Evolutionary conservation across 2,888 invertebrate genomes (phyloP).

Genomic region (Drosophila imparisetae): DNA sequence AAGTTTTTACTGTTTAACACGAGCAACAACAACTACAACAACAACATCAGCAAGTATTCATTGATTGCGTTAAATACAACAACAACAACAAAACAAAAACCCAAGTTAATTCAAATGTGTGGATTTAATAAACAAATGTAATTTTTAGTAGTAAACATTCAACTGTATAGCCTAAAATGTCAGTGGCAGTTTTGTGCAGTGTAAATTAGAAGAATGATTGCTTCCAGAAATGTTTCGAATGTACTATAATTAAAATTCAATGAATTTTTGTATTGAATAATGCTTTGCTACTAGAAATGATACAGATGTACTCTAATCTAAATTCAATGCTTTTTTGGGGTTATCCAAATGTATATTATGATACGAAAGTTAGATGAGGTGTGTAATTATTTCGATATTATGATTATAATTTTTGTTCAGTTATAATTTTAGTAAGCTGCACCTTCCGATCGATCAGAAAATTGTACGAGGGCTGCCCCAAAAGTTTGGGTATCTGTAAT

Average conservation of each 20-base stretch:
- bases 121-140: constrained; percentile 61
- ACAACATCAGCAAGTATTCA: constrained; percentile 52
- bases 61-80: constrained; percentile 72
- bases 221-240: not conserved
- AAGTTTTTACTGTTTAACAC: constrained; percentile 65
- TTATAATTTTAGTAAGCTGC: not conserved
- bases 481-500: constrained; percentile 11
- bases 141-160: constrained; percentile 58
- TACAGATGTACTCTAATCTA: not conserved
- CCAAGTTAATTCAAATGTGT: constrained; percentile 50
- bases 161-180: constrained; percentile 34
- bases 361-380: not conserved
- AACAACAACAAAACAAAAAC: constrained; percentile 40
- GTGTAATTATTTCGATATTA: not conserved
- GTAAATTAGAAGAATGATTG: constrained; percentile 2
- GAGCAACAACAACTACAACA: constrained; percentile 41
- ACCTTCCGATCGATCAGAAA: not conserved
- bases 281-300: not conserved
- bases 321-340: not conserved
- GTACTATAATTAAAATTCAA: not conserved
- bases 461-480: constrained; percentile 45
- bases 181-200: constrained; percentile 51
- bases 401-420: not conserved
- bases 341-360: not conserved
- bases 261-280: not conserved